Percentiles rank a stretch among this genome's conserved stretches.
Evolutionary conservation across 2,113 vertebrate species (phyloP).

Genomic region (Neoarius graeffei): DNA sequence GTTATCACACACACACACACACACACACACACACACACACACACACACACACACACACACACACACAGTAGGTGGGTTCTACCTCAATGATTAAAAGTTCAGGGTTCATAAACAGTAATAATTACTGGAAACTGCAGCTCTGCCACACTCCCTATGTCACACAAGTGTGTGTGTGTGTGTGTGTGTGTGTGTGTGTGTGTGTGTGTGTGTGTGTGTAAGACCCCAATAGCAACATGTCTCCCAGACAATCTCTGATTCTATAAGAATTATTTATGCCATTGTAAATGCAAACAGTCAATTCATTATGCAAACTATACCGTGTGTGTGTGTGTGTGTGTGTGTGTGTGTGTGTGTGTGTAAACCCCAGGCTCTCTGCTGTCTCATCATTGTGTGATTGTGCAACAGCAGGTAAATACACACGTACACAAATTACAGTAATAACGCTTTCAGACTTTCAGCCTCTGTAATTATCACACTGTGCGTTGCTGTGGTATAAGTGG

Average conservation of each 20-base stretch:
- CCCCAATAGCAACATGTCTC: background rate
- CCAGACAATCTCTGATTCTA: background rate
- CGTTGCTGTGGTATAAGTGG: background rate
- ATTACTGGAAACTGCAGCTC: background rate
- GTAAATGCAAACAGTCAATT: background rate
- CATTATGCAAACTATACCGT: background rate
- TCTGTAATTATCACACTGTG: background rate
- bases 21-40: background rate
- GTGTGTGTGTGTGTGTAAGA: conserved; percentile 43
- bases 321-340: conserved; percentile 16
- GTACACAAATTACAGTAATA: conserved; percentile 50
- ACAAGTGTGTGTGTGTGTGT: background rate
- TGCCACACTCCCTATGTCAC: too few species aligned
- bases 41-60: conserved; percentile 21
- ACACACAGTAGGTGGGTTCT: background rate
- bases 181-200: conserved; percentile 5
- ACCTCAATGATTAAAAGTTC: background rate
- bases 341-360: conserved; percentile 13
- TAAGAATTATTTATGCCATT: background rate
- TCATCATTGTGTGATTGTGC: conserved; percentile 50
- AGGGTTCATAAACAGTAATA: conserved; percentile 21
- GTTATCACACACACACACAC: background rate
- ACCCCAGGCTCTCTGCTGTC: conserved; percentile 34
- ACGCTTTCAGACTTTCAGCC: conserved; percentile 52
- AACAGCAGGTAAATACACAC: conserved; percentile 49